Conservation (phyloP, 1,140 invertebrate species). For the Melanaphis sacchari region DNA sequence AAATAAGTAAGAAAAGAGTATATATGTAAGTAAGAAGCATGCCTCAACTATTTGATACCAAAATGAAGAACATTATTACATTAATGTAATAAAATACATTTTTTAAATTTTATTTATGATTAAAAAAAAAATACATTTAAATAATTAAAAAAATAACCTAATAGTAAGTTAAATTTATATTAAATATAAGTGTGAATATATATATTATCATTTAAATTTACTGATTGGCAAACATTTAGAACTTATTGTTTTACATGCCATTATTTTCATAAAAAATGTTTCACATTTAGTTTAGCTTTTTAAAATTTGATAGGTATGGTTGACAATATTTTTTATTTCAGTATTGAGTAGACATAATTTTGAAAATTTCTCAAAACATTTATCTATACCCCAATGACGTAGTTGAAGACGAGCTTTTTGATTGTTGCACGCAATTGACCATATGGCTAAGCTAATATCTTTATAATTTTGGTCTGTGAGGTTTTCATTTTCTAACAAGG, state of each 20-base stretch:
- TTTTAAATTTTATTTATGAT: no score
- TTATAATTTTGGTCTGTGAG: neutral
- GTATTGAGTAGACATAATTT: neutral
- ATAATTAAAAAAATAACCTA: neutral
- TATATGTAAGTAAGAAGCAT: no score
- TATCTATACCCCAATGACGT: conserved; percentile 43
- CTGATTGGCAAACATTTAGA: neutral
- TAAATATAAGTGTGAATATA: no score
- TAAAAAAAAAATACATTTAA: neutral
- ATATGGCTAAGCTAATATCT: conserved; percentile 41
- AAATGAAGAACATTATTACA: no score
- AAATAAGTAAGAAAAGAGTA: no score
- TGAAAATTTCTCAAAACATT: conserved; percentile 18
- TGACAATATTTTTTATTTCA: neutral
- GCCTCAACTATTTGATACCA: no score
- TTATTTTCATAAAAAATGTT: neutral
- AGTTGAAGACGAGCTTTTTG: conserved; percentile 50
- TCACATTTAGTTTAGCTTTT: neutral
- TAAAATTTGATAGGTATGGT: neutral
- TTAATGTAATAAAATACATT: no score
- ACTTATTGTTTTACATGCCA: neutral
- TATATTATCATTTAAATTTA: neutral
- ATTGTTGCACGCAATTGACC: conserved; percentile 43
- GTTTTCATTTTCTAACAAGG: neutral
- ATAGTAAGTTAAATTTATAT: neutral